Conservation (phyloP, 2,113 vertebrate species). For the Isurus oxyrinchus region DNA sequence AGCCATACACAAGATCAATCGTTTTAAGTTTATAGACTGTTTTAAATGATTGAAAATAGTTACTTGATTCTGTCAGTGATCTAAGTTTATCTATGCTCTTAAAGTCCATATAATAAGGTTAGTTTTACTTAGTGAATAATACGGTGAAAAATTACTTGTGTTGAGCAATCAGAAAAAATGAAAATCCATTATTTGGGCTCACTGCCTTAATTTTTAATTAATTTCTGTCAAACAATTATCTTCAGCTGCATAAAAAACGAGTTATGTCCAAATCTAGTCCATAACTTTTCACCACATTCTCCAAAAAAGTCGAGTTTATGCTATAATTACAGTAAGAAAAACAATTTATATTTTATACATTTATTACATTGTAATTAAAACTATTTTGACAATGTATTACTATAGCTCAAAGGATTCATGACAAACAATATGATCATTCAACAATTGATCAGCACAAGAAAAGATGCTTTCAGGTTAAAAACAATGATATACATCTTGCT, state of each 20-base stretch:
- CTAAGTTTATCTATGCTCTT: background rate
- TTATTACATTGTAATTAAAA: background rate
- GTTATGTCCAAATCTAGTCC: background rate
- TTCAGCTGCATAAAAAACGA: slow-evolving; percentile 6
- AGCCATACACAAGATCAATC: background rate
- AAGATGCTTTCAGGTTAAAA: background rate
- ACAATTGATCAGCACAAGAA: background rate
- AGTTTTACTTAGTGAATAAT: background rate
- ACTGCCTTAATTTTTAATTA: slow-evolving; percentile 22
- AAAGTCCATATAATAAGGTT: background rate
- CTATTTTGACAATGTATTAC: background rate
- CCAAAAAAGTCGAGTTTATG: background rate
- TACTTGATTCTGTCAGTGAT: background rate
- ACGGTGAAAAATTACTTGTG: background rate
- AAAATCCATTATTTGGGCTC: slow-evolving; percentile 11
- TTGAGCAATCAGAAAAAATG: background rate
- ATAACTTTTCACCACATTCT: slow-evolving; percentile 13
- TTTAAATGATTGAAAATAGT: background rate
- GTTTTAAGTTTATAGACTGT: background rate
- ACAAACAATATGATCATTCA: background rate
- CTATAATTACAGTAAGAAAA: slow-evolving; percentile 18
- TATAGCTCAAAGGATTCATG: background rate
- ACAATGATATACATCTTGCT: background rate
- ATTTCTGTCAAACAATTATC: slow-evolving; percentile 2
- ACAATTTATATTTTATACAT: background rate